phyloP scores from a whole-genome alignment of 2,888 invertebrate genomes.

The Ornithoptera priamus region DNA sequence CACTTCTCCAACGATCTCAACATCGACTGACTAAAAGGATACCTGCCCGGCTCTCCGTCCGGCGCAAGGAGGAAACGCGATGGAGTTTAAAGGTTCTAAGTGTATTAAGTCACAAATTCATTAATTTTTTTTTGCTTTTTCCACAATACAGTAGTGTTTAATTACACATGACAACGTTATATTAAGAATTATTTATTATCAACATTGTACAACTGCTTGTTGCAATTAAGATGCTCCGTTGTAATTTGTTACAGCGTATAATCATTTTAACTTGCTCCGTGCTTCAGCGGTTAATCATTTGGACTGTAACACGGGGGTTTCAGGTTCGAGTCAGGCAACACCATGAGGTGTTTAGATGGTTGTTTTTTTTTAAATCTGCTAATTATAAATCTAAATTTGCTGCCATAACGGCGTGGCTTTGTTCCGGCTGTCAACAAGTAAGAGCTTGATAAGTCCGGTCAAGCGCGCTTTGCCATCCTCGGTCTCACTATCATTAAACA shows the following conservation, averaged over 20 bases:
- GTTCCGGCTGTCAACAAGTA: no score
- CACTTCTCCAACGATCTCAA: conserved; percentile 74
- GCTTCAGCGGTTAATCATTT: no score
- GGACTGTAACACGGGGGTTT: no score
- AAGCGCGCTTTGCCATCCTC: no score
- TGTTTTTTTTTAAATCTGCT: no score
- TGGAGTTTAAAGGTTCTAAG: conserved; percentile 26
- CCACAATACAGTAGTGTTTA: neutral
- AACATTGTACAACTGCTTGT: neutral
- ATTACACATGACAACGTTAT: neutral
- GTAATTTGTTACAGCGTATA: neutral
- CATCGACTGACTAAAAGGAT: conserved; percentile 76
- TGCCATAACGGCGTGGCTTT: no score
- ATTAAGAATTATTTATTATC: conserved; percentile 1
- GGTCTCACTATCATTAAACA: no score
- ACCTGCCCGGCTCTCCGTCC: conserved; percentile 69
- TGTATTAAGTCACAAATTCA: conserved; percentile 11
- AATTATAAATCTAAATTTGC: no score
- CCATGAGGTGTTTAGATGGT: no score
- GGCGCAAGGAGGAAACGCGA: conserved; percentile 44
- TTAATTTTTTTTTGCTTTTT: neutral
- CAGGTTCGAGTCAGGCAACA: no score
- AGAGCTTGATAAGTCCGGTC: no score
- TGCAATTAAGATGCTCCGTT: neutral
- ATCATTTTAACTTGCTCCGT: neutral